Base-by-base conservation (phyloP, 2,888 invertebrate genomes). In the Drosophila melanocephala region DNA sequence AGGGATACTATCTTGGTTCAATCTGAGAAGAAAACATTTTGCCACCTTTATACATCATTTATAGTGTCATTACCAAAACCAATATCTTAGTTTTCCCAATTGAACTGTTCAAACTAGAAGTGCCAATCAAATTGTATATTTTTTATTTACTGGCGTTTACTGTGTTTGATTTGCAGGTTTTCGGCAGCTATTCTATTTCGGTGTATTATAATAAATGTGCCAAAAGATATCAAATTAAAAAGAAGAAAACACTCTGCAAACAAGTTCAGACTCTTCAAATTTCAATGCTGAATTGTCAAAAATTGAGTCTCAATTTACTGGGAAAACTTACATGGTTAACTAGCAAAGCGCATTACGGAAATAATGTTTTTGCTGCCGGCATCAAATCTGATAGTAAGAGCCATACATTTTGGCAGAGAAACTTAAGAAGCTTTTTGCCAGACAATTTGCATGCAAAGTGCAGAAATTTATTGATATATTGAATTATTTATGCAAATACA, bases 341-440 rank as follows among this genome's bases (percentile, higher is more conserved):
- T 28, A 10, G 30, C 5, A 26, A 56, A 57, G 32, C 22, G 9
- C 32, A 62, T 39, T 57, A 58, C 1, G 30, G 22, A 5, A 14
- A 14, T 35, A 35, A 37, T 37, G 22, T 64, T 28, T 16, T 37
- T 56, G 32, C 35, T 58, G 61, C 35, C 28, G 16, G n/a, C 59
- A 60, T 42, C 50, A n/a, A 26, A 35, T 52, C 19, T 16, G 30
- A 35, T 66, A 57, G 62, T 61, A 61, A 69, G 56, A 28, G 16
- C 42, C 55, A 58, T 57, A 58, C 47, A 42, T 62, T 51, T 39
- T 7, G 56, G 52, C 50, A 77, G 78, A 83, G 59, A 57, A 59
- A 22, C 55, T 58, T 90, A 86, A 90, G 90, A 72, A 66, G 86
- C 83, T 88, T 85, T 83, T 59, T 55, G 64, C 19, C 37, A 69